Percentiles rank a stretch among this genome's conserved stretches.
Evolutionary conservation across 2,113 vertebrate species (phyloP).

Genomic region (Ascaphus truei): DNA sequence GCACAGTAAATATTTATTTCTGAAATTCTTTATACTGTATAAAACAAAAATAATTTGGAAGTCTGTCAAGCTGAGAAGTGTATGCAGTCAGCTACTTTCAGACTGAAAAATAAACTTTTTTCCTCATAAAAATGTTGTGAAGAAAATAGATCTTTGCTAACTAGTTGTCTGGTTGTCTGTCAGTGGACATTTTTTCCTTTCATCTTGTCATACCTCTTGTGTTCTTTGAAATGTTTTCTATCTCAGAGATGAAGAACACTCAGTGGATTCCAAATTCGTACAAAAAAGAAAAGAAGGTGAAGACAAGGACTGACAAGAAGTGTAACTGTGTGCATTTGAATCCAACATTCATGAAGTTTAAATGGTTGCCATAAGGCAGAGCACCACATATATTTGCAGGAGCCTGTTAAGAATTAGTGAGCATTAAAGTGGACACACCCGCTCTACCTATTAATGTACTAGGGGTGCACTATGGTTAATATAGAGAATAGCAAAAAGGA

Average conservation of each 20-base stretch:
- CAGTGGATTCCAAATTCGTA: no score
- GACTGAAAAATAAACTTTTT: background rate
- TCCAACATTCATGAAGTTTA: background rate
- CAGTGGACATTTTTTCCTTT: constrained; percentile 18
- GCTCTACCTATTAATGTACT: no score
- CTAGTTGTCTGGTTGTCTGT: constrained; percentile 22
- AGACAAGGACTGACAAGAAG: constrained; percentile 20
- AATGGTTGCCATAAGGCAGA: background rate
- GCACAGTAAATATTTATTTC: no score
- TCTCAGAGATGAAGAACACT: constrained; percentile 16
- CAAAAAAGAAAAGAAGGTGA: constrained; percentile 12
- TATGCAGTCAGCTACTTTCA: background rate
- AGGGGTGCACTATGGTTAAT: no score
- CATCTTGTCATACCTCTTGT: constrained; percentile 27
- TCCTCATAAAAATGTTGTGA: background rate
- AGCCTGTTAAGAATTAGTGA: no score
- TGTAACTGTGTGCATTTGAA: background rate
- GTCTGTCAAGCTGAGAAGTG: no score
- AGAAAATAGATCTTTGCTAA: constrained; percentile 2
- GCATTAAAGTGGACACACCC: no score
- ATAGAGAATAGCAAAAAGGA: no score
- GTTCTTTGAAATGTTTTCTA: constrained; percentile 25
- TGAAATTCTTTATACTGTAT: no score
- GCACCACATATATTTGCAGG: background rate
- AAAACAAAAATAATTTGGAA: no score